Conservation (phyloP, 1,140 invertebrate genomes). For the Heliconius hewitsoni region DNA sequence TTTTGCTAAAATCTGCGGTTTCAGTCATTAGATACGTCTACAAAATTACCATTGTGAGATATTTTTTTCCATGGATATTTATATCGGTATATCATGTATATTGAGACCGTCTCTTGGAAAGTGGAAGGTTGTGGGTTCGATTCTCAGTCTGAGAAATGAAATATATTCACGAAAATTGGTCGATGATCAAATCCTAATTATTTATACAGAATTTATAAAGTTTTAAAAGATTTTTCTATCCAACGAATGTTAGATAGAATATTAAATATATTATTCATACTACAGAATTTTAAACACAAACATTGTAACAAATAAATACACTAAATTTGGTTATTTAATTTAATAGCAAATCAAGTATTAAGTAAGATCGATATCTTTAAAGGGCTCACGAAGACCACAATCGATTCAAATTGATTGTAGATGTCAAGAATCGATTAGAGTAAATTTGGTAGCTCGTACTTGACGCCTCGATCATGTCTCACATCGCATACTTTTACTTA, state of each 20-base stretch:
- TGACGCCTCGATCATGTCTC: constrained; percentile 34
- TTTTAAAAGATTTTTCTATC: too few relatives aligned
- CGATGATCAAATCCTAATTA: too few relatives aligned
- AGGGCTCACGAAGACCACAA: constrained; percentile 22
- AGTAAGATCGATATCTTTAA: constrained; percentile 19
- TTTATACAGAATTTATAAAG: too few relatives aligned
- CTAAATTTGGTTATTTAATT: background rate
- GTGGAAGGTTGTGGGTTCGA: too few relatives aligned
- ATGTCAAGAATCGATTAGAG: constrained; percentile 51
- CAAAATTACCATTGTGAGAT: background rate
- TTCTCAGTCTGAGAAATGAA: too few relatives aligned
- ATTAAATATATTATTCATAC: too few relatives aligned
- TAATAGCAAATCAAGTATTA: background rate
- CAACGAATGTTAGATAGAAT: too few relatives aligned
- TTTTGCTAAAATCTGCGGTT: constrained; percentile 1
- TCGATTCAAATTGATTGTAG: constrained; percentile 36
- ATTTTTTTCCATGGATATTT: background rate
- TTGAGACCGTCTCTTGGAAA: too few relatives aligned
- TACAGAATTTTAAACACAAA: too few relatives aligned
- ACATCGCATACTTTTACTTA: constrained; percentile 34
- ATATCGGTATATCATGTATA: background rate
- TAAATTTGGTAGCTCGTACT: constrained; percentile 33
- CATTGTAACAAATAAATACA: too few relatives aligned
- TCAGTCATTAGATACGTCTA: background rate
- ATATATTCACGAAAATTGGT: too few relatives aligned